Percentiles rank a stretch among this genome's conserved stretches.
phyloP scores from a whole-genome alignment of 2,888 invertebrate genomes.

The Encarsia formosa region DNA sequence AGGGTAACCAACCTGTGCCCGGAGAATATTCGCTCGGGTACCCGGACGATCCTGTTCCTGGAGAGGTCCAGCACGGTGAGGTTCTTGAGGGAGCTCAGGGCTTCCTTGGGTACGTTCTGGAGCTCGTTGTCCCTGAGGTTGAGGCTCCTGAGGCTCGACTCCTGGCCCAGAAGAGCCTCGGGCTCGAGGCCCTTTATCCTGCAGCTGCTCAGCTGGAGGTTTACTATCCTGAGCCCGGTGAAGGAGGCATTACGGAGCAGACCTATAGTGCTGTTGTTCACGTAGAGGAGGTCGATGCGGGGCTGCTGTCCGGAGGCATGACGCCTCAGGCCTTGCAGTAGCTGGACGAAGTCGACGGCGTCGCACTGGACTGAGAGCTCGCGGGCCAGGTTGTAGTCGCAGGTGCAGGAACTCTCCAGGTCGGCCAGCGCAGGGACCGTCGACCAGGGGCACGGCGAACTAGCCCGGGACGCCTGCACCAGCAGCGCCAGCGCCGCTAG shows the following conservation, averaged over 20 bases:
- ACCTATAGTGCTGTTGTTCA: constrained; percentile 80
- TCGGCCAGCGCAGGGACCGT: constrained; percentile 54
- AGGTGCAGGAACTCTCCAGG: constrained; percentile 79
- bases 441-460: constrained; percentile 83
- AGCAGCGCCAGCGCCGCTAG: constrained; percentile 30
- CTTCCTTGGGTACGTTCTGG: constrained; percentile 70
- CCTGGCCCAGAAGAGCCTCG: constrained; percentile 80
- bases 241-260: constrained; percentile 66
- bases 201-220: constrained; percentile 81
- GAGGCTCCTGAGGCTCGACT: constrained; percentile 72
- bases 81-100: constrained; percentile 64
- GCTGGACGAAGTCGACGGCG: constrained; percentile 74
- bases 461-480: constrained; percentile 33
- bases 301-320: constrained; percentile 59
- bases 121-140: constrained; percentile 83
- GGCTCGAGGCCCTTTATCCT: constrained; percentile 67
- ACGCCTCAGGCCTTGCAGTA: constrained; percentile 70
- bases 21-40: constrained; percentile 73
- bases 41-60: constrained; percentile 68
- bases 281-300: constrained; percentile 77
- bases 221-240: constrained; percentile 68
- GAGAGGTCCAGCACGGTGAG: constrained; percentile 80
- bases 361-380: constrained; percentile 88
- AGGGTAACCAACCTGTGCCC: constrained; percentile 74
- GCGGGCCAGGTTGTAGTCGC: constrained; percentile 79